Conservation (phyloP, 2,797 vertebrate species). For the Falco rusticolus region DNA sequence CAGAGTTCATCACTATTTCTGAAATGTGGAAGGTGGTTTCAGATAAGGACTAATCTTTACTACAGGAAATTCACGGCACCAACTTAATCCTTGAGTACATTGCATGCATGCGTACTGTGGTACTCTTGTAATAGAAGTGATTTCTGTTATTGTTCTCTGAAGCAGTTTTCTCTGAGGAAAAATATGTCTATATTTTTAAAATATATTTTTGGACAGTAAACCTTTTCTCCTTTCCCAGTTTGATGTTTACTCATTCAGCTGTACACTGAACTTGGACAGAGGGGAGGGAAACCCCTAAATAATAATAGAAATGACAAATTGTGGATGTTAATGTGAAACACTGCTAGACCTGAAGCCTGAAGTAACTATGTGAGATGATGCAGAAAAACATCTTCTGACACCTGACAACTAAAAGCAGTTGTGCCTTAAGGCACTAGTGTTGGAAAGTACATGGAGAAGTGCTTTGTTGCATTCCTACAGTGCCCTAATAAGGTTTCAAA, state of each 20-base stretch:
- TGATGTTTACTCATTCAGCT: background rate
- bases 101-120: background rate
- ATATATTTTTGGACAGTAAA: background rate
- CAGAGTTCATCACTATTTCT: background rate
- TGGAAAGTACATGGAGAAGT: background rate
- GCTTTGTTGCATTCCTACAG: background rate
- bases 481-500: background rate
- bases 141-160: background rate
- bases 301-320: background rate
- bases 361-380: background rate
- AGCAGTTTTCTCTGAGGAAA: background rate
- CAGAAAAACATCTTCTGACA: background rate
- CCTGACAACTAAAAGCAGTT: background rate
- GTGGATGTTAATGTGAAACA: background rate
- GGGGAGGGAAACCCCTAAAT: background rate
- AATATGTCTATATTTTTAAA: background rate
- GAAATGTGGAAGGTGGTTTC: background rate
- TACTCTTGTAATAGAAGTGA: background rate
- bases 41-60: background rate
- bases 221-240: background rate
- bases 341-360: background rate
- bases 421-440: background rate
- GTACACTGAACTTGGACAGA: fast-evolving
- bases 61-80: background rate
- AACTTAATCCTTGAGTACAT: background rate